Percentiles rank a stretch among this genome's conserved stretches.
These are phyloP conservation scores for Epinephelus fuscoguttatus DNA, from an alignment of 2,113 vertebrate genomes.

Conservation along the genomic window DNA sequence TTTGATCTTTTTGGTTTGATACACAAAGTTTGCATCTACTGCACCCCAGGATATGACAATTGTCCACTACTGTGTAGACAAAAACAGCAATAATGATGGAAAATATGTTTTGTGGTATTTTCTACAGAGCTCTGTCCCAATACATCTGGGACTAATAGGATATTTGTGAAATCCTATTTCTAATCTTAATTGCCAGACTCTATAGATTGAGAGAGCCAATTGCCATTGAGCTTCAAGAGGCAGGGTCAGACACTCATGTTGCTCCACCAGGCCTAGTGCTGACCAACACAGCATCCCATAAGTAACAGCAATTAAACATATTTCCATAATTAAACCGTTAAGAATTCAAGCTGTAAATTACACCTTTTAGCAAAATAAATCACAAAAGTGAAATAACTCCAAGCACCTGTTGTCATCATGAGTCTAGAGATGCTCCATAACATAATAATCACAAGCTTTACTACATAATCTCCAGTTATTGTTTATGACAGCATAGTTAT, in stretches of 20 bases:
- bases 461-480: no score
- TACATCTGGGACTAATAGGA: neutral
- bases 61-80: neutral
- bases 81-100: neutral
- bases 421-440: no score
- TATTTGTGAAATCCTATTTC: neutral
- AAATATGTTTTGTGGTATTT: neutral
- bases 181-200: no score
- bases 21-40: neutral
- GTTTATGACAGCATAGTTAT: no score
- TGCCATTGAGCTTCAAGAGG: neutral
- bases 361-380: no score
- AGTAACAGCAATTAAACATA: neutral
- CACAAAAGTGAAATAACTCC: no score
- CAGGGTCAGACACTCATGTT: no score
- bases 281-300: neutral
- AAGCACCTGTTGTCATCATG: no score
- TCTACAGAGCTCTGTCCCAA: neutral
- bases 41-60: neutral
- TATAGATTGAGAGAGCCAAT: no score
- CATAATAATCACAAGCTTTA: no score
- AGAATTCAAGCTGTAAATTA: no score
- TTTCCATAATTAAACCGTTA: no score
- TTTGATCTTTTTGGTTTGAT: conserved; percentile 2
- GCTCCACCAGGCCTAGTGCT: neutral